Conservation (phyloP, 2,797 vertebrate species). For the Crenichthys baileyi region DNA sequence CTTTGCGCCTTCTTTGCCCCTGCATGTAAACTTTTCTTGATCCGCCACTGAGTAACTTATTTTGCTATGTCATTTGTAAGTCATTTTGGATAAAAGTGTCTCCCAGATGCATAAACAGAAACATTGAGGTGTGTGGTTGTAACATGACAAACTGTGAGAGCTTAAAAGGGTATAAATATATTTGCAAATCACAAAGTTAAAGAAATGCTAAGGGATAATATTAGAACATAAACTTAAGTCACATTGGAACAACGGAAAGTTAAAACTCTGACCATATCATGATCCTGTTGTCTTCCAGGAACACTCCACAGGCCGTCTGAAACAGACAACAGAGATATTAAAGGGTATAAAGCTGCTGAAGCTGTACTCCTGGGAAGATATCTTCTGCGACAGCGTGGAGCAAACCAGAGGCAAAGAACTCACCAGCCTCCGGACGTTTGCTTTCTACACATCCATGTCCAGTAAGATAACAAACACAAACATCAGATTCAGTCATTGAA, state of each 20-base stretch:
- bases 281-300: slow-evolving; percentile 78
- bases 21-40: no score
- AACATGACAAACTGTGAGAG: no score
- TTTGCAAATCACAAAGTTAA: background rate
- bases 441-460: slow-evolving; percentile 95
- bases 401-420: slow-evolving; percentile 93
- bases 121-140: no score
- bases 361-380: slow-evolving; percentile 97
- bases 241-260: background rate
- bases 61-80: no score
- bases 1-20: no score
- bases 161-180: background rate
- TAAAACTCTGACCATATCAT: background rate
- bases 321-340: slow-evolving; percentile 96
- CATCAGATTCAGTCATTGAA: no score
- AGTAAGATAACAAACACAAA: slow-evolving; percentile 83
- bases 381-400: slow-evolving; percentile 95
- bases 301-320: slow-evolving; percentile 95
- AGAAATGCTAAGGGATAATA: background rate
- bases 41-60: no score
- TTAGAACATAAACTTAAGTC: background rate
- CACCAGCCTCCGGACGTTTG: slow-evolving; percentile 93
- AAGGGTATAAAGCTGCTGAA: slow-evolving; percentile 98
- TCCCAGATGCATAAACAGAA: no score
- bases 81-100: no score